Base-by-base conservation (phyloP, 2,888 invertebrate species). In the Candidula unifasciata region DNA sequence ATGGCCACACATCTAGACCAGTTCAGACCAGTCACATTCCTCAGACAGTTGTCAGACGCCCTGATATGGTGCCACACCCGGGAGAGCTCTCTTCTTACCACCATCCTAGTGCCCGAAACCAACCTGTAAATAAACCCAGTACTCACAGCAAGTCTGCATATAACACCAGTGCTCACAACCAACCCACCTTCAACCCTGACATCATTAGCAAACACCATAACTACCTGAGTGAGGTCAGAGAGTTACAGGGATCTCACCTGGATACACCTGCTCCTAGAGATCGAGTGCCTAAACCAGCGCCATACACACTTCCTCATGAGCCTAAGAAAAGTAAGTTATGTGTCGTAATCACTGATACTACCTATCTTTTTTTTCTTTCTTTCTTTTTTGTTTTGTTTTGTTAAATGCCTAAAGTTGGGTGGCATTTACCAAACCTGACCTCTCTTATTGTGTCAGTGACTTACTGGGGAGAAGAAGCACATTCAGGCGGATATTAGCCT, bases 201-300 rank as follows among this genome's bases (percentile, higher is more conserved):
- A 87, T 83, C 80, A 82, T 83, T 66, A 89, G 77, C 54, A 87
- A 85, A 64, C 83, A 84, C 37, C 86, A 86, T 60, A 86, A 84
- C 64, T 87, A 87, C 73, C 86, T 86, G 76, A 84, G 80, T n/a
- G 86, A 88, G 74, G 87, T 87, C 24, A 84, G 87, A 30, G 88
- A 89, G 73, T 80, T 87, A 37, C 86, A 86, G 86, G 86, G 87
- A 18, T 91, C 91, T 10, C 90, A 90, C 0, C 86, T 91, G 44
- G 90, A 91, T 80, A 92, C 92, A 3, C 92, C 92, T 21, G 91
- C 91, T 44, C 92, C 92, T 18, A 87, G 92, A 68, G 85, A 88
- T 44, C 89, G 88, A 80, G 89, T 91, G 30, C 92, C 92, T 3
- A 89, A 86, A 68, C 92, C 92, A 2, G 89, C 89, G 3, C 85